Base-by-base conservation (phyloP, 2,888 invertebrate species). In the Drosophila anceps region DNA sequence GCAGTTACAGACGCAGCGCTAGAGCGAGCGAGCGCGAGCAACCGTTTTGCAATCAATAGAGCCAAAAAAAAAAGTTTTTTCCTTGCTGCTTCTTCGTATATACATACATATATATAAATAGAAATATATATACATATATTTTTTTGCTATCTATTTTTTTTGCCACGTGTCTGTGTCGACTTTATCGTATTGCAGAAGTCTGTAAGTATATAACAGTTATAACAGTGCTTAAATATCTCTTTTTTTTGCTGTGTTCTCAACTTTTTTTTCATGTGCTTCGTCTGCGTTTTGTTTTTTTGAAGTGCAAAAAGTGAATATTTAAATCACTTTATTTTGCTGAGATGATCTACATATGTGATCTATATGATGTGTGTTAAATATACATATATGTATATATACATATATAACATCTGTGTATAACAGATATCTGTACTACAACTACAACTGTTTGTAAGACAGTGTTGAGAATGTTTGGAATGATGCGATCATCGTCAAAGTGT, bases 41-140 rank as follows among this genome's bases (percentile, higher is more conserved):
- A 63, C 33, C 51, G 58, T 58, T 69, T 70, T 59, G 81, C 84
- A 88, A 82, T 82, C 82, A 82, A 88, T 82, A 82, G 73, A 73
- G 43, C 44, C 44, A n/a, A 37, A 70, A 53, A 33, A 31, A 31
- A 51, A 55, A 61, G 12, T 33, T 50, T 12, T 27, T 54, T 55
- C 43, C 10, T 55, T 29, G 9, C 55, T 41, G 41, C 41, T n/a
- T 31, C 59, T 24, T 31, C n/a, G 44, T 44, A 24, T 7, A 24
- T 44, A 44, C 12, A 18, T 29, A 29, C 10, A 44, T 15, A 44
- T 24, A 20, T 24, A 44, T 20, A 46, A 9, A 15, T 5, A 50
- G 1, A 50, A 4, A 48, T 0, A 46, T 12, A 50, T 31, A 50
- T 50, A 48, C 10, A 29, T 18, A 48, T 64, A 24, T 18, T 43